A percentile compares a stretch with the other conserved stretches of the same genome.
These are phyloP conservation scores for Drosophila imparisetae DNA, from an alignment of 2,888 invertebrate species.

Conservation along the genomic window DNA sequence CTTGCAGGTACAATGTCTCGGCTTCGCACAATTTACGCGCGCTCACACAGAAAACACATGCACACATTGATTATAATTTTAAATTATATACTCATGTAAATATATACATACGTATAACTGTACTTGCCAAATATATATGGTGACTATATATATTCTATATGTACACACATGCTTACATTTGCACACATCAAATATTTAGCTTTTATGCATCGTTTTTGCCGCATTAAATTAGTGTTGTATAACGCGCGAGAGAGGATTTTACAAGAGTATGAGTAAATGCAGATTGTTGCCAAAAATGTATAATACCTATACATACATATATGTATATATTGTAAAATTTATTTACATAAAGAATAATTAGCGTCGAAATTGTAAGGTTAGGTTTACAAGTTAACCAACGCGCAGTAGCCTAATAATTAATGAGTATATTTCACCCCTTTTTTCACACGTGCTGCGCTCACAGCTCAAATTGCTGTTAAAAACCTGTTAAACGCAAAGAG, in stretches of 20 bases:
- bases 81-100: slow-evolving; percentile 73
- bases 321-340: slow-evolving; percentile 9
- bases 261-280: slow-evolving; percentile 19
- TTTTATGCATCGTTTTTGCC: slow-evolving; percentile 66
- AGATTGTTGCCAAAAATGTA: slow-evolving; percentile 60
- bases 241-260: slow-evolving; percentile 49
- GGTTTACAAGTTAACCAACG: slow-evolving; percentile 15
- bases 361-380: slow-evolving; percentile 35
- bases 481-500: slow-evolving; percentile 75
- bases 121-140: slow-evolving; percentile 71
- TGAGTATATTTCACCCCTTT: slow-evolving; percentile 40
- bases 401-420: slow-evolving; percentile 39
- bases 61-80: slow-evolving; percentile 81
- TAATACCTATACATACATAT: slow-evolving; percentile 12
- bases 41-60: slow-evolving; percentile 53
- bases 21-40: slow-evolving; percentile 77
- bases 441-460: slow-evolving; percentile 44
- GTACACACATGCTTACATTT: slow-evolving; percentile 35
- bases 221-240: slow-evolving; percentile 75
- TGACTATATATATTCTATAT: slow-evolving; percentile 39
- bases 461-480: slow-evolving; percentile 58
- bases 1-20: slow-evolving; percentile 68
- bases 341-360: slow-evolving; percentile 9
- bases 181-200: slow-evolving; percentile 70
- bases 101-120: slow-evolving; percentile 53